A percentile compares a stretch with the other conserved stretches of the same genome.
Evolutionary conservation across 2,113 vertebrate genomes (phyloP).

Genomic region (Anolis carolinensis): DNA sequence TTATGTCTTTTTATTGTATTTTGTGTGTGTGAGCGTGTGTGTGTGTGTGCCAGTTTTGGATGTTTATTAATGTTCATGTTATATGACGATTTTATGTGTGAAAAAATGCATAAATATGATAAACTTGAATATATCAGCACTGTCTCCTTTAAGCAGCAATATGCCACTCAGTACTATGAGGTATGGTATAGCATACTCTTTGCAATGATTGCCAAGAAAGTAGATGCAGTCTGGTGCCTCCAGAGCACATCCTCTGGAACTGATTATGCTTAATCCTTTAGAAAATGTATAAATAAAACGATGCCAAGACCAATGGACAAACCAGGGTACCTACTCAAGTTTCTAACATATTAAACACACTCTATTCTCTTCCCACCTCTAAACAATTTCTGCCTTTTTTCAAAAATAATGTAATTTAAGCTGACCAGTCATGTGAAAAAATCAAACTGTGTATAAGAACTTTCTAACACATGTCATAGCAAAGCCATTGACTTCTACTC

Average conservation of each 20-base stretch:
- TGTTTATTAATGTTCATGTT: too few relatives aligned
- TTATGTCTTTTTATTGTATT: too few relatives aligned
- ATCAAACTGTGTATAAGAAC: slow-evolving; percentile 72
- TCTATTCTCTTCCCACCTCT: slow-evolving; percentile 38
- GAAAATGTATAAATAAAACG: slow-evolving; percentile 74
- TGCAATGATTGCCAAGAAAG: slow-evolving; percentile 70
- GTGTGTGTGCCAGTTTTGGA: too few relatives aligned
- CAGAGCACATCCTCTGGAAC: slow-evolving; percentile 76
- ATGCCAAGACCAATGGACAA: slow-evolving; percentile 74
- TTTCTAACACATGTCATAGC: slow-evolving; percentile 71
- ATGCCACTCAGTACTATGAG: slow-evolving; percentile 50
- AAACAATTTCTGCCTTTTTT: not conserved
- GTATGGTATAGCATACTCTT: slow-evolving; percentile 58
- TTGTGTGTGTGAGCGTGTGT: too few relatives aligned
- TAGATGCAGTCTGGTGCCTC: slow-evolving; percentile 65
- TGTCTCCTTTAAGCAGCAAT: slow-evolving; percentile 38
- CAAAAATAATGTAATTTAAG: slow-evolving; percentile 66
- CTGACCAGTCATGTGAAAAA: slow-evolving; percentile 78
- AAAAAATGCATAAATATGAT: too few relatives aligned
- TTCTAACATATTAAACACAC: slow-evolving; percentile 67
- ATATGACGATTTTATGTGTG: too few relatives aligned
- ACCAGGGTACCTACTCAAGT: slow-evolving; percentile 73
- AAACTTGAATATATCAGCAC: slow-evolving; percentile 22
- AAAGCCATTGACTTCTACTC: slow-evolving; percentile 69
- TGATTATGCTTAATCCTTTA: slow-evolving; percentile 75